These are phyloP conservation scores for Dicentrarchus labrax DNA, from an alignment of 2,113 vertebrate species.

Conservation along the genomic window DNA sequence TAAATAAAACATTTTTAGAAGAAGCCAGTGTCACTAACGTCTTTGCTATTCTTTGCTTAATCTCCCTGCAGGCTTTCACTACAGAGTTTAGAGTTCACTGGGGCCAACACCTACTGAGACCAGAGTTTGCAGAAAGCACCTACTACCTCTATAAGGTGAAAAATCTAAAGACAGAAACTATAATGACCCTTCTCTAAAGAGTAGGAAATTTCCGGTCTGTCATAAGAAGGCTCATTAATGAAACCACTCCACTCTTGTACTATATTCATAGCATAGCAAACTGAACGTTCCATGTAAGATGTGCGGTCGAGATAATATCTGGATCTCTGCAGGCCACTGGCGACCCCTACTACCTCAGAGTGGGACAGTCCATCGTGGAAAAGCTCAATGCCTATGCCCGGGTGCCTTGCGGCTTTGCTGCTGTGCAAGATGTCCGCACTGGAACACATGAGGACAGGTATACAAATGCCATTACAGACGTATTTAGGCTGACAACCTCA, in stretches of 20 bases:
- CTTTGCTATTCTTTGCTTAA: background rate
- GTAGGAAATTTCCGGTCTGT: background rate
- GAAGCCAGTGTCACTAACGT: background rate
- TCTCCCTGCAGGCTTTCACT: conserved; percentile 92
- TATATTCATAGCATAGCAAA: background rate
- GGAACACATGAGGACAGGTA: conserved; percentile 98
- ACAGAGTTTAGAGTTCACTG: conserved; percentile 98
- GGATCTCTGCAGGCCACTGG: conserved; percentile 90
- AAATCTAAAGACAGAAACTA: background rate
- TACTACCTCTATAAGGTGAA: conserved; percentile 98
- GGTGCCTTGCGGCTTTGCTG: conserved; percentile 98
- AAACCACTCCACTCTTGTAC: background rate
- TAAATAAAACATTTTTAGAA: background rate
- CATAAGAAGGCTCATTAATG: background rate
- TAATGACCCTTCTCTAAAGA: background rate
- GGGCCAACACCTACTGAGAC: conserved; percentile 97
- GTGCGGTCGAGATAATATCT: background rate
- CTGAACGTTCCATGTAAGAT: background rate
- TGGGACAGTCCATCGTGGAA: conserved; percentile 97
- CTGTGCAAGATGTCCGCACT: conserved; percentile 98
- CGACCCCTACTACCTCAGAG: conserved; percentile 98
- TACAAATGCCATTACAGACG: background rate
- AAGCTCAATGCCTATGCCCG: conserved; percentile 97
- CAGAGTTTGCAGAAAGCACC: conserved; percentile 99
- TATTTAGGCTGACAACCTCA: background rate